Evolutionary conservation across 2,797 vertebrate genomes (phyloP).

Genomic region (Nyctalus aviator): DNA sequence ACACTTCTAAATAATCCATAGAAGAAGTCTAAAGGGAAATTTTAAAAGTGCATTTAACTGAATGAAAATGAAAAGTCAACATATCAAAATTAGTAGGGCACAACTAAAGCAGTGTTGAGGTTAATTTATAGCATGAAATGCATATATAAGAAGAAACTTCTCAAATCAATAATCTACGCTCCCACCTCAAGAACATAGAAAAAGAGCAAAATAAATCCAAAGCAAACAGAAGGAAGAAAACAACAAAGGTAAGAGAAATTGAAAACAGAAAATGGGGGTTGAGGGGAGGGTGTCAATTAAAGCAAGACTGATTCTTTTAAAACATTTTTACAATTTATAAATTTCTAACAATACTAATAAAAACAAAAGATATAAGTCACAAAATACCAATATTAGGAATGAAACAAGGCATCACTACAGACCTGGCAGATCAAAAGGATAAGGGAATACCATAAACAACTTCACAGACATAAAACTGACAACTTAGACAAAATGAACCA

Average conservation of each 20-base stretch:
- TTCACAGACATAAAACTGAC: background rate
- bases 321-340: background rate
- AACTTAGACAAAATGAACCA: background rate
- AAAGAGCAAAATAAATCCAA: constrained; percentile 20
- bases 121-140: background rate
- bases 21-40: background rate
- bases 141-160: background rate
- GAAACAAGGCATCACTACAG: background rate
- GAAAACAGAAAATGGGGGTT: background rate
- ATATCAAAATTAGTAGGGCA: background rate
- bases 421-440: background rate
- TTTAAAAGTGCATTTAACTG: background rate
- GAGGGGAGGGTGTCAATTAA: background rate
- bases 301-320: constrained; percentile 5
- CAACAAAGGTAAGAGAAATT: background rate
- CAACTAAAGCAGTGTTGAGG: background rate
- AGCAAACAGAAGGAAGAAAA: constrained; percentile 49
- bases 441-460: background rate
- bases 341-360: background rate
- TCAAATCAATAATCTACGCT: constrained; percentile 1
- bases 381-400: background rate
- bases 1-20: background rate
- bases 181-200: background rate
- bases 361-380: background rate
- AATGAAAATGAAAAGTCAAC: constrained; percentile 16